Base-by-base conservation (phyloP, 2,113 vertebrate genomes). In the Noturus placidus region DNA sequence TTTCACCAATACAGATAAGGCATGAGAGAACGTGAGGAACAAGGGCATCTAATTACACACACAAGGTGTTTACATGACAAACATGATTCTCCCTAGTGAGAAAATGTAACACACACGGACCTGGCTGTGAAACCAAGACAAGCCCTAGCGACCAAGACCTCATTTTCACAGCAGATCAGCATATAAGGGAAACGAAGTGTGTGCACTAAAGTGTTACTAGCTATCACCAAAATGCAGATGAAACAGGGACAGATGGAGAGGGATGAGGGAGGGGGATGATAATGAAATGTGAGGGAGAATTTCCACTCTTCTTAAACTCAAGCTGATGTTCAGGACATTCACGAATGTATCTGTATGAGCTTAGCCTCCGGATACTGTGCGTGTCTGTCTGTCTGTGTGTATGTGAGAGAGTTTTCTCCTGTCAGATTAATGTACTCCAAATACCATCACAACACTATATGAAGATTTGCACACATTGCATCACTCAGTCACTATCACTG, bases 241-340 rank as follows among this genome's bases (percentile, higher is more conserved):
- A 63, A 30, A 87, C 52, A 81, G 82, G 52, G 57, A 89, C 63
- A 69, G 65, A 89, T 54, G 54, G 56, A 89, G 83, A 67, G 57
- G 59, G 57, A 67, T 22, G 65, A 30, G 46, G 35, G 82, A 59
- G 57, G 11, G 27, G 13, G 56, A 20, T 4, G 50, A 61, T 82
- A 27, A 59, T 42, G 50, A 63, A 67, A 65, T 56, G 42, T 33
- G 86, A 82, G 50, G n/a, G 52, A 78, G 65, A 72, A 59, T 57
- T 72, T 57, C 65, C 0, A 72, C 83, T 50, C 46, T 50, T 83
- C 30, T 1, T 35, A 70, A 70, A 52, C 65, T 86, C 72, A 33
- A 77, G 42, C 57, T 78, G 84, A 86, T 78, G 72, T 79, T 86
- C 59, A 42, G 14, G 59, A 78, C 72, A 78, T n/a, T 77, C 63